phyloP scores from a whole-genome alignment of 2,113 vertebrate species.

The Periophthalmodon schlosseri region DNA sequence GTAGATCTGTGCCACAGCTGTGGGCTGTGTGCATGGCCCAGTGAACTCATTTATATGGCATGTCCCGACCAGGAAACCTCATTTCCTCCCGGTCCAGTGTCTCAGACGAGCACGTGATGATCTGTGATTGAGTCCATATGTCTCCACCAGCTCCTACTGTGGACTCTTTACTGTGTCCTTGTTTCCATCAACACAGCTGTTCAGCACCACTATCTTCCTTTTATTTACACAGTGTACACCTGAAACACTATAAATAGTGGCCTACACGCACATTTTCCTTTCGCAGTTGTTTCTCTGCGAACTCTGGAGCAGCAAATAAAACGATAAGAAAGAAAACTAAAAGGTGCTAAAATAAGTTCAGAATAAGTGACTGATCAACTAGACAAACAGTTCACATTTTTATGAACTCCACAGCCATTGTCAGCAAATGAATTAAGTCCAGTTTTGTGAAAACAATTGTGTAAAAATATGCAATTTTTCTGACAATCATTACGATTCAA shows the following conservation, averaged over 20 bases:
- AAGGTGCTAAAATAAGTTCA: no score
- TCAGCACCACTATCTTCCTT: conserved; percentile 12
- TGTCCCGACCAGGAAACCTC: conserved; percentile 5
- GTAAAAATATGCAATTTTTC: no score
- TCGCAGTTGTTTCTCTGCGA: not conserved
- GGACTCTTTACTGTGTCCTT: conserved; percentile 43
- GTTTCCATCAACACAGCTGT: conserved; percentile 27
- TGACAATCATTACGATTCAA: no score
- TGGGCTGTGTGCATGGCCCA: not conserved
- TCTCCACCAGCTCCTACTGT: conserved; percentile 11
- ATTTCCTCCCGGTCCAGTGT: conserved; percentile 15
- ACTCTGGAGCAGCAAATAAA: not conserved
- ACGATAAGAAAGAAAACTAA: not conserved
- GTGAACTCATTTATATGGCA: conserved; percentile 33
- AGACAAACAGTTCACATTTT: no score
- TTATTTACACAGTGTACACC: not conserved
- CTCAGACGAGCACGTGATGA: not conserved
- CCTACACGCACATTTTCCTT: not conserved
- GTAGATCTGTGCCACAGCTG: not conserved
- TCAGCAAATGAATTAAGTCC: no score
- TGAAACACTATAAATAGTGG: not conserved
- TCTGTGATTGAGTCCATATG: conserved; percentile 20
- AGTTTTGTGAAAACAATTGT: no score
- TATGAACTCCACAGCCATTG: no score
- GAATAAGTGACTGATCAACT: no score